phyloP scores from a whole-genome alignment of 2,888 invertebrate species.

The Noctua comes region DNA sequence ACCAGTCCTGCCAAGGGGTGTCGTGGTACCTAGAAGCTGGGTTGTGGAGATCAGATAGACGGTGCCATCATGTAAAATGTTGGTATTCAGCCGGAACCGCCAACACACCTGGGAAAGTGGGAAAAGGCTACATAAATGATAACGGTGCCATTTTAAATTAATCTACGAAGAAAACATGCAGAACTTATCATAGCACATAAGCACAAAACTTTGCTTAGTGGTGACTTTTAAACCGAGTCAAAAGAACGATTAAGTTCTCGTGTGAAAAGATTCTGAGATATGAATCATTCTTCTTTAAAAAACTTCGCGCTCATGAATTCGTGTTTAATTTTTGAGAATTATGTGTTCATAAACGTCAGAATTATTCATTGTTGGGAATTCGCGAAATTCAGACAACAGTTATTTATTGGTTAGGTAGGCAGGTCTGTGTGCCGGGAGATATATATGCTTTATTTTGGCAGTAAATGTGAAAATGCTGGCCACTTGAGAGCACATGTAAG shows the following conservation, averaged over 20 bases:
- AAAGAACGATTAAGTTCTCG: slow-evolving; percentile 34
- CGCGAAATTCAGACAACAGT: background rate
- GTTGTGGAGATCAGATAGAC: background rate
- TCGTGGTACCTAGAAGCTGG: background rate
- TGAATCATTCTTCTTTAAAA: slow-evolving; percentile 20
- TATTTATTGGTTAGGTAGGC: background rate
- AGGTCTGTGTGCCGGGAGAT: background rate
- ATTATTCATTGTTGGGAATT: slow-evolving; percentile 33
- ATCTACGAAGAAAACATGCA: background rate
- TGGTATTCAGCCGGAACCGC: background rate
- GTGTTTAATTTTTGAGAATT: slow-evolving; percentile 48
- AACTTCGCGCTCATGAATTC: slow-evolving; percentile 32
- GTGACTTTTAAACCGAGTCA: slow-evolving; percentile 19
- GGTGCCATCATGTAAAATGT: background rate
- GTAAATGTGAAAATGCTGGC: background rate
- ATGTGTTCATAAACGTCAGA: slow-evolving; percentile 21
- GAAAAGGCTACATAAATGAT: background rate
- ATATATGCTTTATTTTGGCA: background rate
- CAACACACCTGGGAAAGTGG: background rate
- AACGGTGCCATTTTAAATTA: background rate
- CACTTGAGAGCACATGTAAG: background rate
- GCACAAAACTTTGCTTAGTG: background rate
- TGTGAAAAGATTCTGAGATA: slow-evolving; percentile 52
- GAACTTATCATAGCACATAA: background rate
- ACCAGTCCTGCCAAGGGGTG: background rate